phyloP scores from a whole-genome alignment of 2,113 vertebrate species.

The Cynopterus brachyotis region DNA sequence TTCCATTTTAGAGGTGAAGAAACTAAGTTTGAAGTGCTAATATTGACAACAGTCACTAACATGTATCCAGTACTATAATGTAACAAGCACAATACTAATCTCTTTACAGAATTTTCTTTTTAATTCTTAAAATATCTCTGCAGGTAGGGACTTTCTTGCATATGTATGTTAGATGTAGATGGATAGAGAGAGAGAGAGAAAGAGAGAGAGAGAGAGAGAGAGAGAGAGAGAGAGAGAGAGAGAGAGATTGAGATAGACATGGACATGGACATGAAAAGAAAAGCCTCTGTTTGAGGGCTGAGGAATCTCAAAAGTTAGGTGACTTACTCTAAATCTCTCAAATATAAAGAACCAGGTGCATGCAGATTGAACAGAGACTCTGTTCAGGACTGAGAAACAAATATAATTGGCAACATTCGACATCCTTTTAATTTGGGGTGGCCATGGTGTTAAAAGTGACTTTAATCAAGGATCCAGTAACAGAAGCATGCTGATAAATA shows the following conservation, averaged over 20 bases:
- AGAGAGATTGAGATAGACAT: too few relatives aligned
- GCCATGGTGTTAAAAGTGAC: neutral
- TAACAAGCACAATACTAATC: neutral
- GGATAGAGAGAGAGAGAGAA: too few relatives aligned
- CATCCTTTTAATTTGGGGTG: constrained; percentile 2
- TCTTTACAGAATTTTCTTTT: neutral
- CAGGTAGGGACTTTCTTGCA: neutral
- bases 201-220: too few relatives aligned
- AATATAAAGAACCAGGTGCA: neutral
- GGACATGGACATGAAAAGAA: too few relatives aligned
- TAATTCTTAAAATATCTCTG: neutral
- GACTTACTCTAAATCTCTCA: neutral
- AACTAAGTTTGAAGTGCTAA: neutral
- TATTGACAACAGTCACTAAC: neutral
- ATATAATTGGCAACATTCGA: neutral
- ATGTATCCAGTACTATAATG: neutral
- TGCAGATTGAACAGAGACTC: neutral
- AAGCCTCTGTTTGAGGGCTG: neutral
- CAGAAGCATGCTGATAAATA: neutral
- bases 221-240: too few relatives aligned
- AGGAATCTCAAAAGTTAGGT: constrained; percentile 16
- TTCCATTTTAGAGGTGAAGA: neutral
- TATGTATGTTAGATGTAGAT: neutral
- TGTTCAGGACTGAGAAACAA: neutral
- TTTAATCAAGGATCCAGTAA: neutral